Base-by-base conservation (phyloP, 1,140 invertebrate species). In the Ooceraea biroi region DNA sequence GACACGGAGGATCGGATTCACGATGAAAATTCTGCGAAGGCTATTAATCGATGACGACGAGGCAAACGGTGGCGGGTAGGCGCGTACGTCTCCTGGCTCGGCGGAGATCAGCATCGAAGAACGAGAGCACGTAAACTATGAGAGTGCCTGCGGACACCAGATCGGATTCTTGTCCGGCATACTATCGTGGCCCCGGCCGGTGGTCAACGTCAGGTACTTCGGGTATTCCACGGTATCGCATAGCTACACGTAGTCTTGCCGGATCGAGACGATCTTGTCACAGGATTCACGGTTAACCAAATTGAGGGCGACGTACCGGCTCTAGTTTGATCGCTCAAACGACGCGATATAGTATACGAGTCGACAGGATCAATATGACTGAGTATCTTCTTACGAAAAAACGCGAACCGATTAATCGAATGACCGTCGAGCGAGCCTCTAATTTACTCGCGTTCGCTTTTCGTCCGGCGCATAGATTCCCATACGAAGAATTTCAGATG, bases 51-150 rank as follows among this genome's bases (percentile, higher is more conserved):
- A 65, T 83, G 50, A 60, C 46, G 48, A 71, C 2, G 72, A 46
- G 76, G 44, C 44, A 4, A 36, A 73, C 60, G 83, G 55, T 61
- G 46, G 61, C 60, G 19, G 44, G 58, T 46, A 8, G 65, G 46
- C 66, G 27, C 60, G 44, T 61, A 78, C 55, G 30, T 25, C 84
- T 52, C 57, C 36, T n/a, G 66, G 52, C 36, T 30, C 36, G 69
- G 36, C n/a, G 22, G 14, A 58, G 57, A 52, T 66, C 57, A 85
- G 44, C 48, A 50, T 25, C 36, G 52, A 57, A 84, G 87, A 88
- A 88, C 86, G 52, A 85, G 85, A 83, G 63, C 77, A 83, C 66
- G 84, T 88, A 86, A 89, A 89, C 88, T 89, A 89, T 88, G 88
- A 84, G 72, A 82, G 74, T 88, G 86, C 84, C 83, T 72, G 84